A percentile compares a stretch with the other conserved stretches of the same genome.
These are phyloP conservation scores for Sanderia malayensis DNA, from an alignment of 30 jellyfish, hydroid and myxozoan species.

Conservation along the genomic window DNA sequence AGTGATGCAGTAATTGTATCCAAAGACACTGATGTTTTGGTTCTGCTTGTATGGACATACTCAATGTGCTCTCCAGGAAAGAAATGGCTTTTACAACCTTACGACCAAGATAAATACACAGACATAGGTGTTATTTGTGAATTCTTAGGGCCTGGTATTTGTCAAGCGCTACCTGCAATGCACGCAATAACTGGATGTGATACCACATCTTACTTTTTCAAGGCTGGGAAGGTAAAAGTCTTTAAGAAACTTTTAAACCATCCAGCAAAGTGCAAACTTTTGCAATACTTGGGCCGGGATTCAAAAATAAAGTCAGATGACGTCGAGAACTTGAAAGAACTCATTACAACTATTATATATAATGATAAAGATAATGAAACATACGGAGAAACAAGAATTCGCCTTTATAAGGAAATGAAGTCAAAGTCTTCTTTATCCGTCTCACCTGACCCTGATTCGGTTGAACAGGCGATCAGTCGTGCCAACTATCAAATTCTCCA, in stretches of 20 bases:
- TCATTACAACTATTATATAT: slow-evolving; percentile 14
- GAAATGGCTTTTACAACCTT: slow-evolving; percentile 19
- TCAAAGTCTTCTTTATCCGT: too few species aligned
- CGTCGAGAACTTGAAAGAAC: slow-evolving; percentile 4
- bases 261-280: neutral
- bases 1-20: slow-evolving; percentile 15
- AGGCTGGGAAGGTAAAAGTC: slow-evolving; percentile 16
- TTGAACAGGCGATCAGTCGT: too few species aligned
- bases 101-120: slow-evolving; percentile 31
- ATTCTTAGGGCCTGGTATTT: slow-evolving; percentile 15
- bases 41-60: slow-evolving; percentile 32
- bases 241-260: slow-evolving; percentile 4
- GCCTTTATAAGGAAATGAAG: too few species aligned
- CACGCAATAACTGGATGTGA: slow-evolving; percentile 32
- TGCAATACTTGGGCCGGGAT: too few species aligned
- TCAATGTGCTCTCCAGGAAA: slow-evolving; percentile 15
- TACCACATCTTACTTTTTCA: slow-evolving; percentile 18
- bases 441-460: too few species aligned
- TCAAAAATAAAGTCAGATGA: neutral
- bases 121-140: slow-evolving; percentile 29
- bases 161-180: slow-evolving; percentile 18
- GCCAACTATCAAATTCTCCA: too few species aligned
- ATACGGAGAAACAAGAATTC: too few species aligned
- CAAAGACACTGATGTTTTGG: slow-evolving; percentile 35
- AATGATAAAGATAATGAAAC: slow-evolving; percentile 6